Evolutionary conservation across 1,140 invertebrate species (phyloP), one percentile per base, ranked within the genome.

Genomic region (Liolophura sinensis): DNA sequence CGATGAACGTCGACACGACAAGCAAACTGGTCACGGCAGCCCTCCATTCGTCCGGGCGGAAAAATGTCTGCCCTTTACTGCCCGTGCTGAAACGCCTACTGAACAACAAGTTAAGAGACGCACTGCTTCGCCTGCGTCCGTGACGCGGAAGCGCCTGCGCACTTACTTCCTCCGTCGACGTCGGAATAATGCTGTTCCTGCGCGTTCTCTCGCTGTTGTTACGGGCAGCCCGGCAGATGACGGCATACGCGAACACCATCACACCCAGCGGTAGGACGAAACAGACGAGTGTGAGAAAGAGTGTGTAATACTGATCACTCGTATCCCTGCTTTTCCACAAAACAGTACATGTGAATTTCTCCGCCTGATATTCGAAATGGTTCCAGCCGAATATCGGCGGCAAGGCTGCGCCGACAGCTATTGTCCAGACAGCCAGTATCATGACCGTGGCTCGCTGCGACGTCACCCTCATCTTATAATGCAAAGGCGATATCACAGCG

Each of bases 161-260:
- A 20, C 7, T 65, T 60, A 31, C 71, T 76, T 59, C 24, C 65
- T 50, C 52, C 63, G 27, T 22, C 16, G 51, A 25, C 18, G 65
- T 65, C 1, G 78, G 77, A 22, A 82, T 82, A 56, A 88, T 87
- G 24, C 89, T 90, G 62, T 88, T 90, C 60, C 89, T 85, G 25
- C 91, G 83, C 64, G 91, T 90, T 31, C 91, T 83, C 72, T 91
- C 87, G 31, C 89, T 91, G 70, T 91, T 92, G 59, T 87, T 87
- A 49, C 89, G 87, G 0, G 91, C 91, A 16, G 91, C 91, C 18
- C 86, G 87, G 73, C 91, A 92, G 64, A 92, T 92, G 50, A 88
- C 88, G 55, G 88, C 84, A 76, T 92, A 92, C 65, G 91, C 90
- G 82, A 89, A 90, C 51, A 89, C 87, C 5, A 92, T 88, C 0